phyloP scores from a whole-genome alignment of 2,888 invertebrate genomes.

The Epiblema foenella region DNA sequence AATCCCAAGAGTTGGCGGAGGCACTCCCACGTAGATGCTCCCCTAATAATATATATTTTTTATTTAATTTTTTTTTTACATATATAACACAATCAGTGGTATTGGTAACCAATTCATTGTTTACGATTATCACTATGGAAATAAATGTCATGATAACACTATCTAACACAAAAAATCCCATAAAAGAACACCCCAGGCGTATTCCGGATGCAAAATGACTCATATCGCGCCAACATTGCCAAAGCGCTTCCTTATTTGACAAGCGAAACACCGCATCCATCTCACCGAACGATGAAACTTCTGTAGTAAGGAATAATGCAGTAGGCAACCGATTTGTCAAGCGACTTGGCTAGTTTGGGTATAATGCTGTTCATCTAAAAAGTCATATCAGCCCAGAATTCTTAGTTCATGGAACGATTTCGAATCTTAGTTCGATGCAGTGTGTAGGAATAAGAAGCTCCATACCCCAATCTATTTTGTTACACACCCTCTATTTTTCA shows the following conservation, averaged over 20 bases:
- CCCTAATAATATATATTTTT: no score
- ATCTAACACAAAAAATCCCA: background rate
- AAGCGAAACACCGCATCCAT: conserved; percentile 46
- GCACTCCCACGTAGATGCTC: no score
- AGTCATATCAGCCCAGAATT: background rate
- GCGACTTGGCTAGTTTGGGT: background rate
- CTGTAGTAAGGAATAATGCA: conserved; percentile 51
- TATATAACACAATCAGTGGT: no score
- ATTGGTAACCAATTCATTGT: no score
- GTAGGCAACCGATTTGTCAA: conserved; percentile 46
- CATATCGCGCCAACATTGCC: conserved; percentile 23
- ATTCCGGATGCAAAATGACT: conserved; percentile 35
- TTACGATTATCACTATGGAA: no score
- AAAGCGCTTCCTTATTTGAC: conserved; percentile 39
- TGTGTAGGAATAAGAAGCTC: background rate
- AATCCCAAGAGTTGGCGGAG: no score
- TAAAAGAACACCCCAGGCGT: conserved; percentile 12
- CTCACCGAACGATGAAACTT: conserved; percentile 40
- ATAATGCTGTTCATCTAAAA: background rate
- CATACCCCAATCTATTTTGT: conserved; percentile 2
- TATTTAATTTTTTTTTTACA: no score
- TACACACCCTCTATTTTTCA: conserved; percentile 49
- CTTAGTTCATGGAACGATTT: conserved; percentile 2
- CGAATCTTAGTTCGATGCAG: background rate
- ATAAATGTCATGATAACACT: background rate